phyloP scores from a whole-genome alignment of 30 jellyfish, hydroid and myxozoan species.

The Mastigias papua region DNA sequence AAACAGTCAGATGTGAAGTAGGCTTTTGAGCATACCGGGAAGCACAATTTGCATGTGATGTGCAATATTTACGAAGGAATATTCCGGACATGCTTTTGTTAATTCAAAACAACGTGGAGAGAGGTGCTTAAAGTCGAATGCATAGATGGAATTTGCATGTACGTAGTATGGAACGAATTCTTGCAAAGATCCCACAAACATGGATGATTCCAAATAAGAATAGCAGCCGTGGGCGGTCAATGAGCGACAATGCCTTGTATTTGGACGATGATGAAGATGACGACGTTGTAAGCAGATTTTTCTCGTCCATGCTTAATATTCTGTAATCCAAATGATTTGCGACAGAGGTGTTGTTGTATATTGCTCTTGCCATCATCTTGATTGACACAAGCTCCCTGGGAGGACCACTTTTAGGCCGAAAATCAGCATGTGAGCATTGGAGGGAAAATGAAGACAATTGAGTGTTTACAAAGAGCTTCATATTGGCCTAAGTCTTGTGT shows the following conservation, averaged over 20 bases:
- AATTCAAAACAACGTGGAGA: not conserved
- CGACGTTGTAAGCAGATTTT: slow-evolving; percentile 33
- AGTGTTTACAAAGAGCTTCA: too few species aligned
- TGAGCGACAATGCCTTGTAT: slow-evolving; percentile 36
- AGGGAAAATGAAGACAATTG: not conserved
- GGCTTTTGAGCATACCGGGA: too few species aligned
- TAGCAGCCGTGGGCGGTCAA: slow-evolving; percentile 37
- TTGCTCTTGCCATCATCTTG: not conserved
- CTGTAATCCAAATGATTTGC: not conserved
- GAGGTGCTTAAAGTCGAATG: not conserved
- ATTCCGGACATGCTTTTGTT: not conserved
- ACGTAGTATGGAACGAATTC: slow-evolving; percentile 36
- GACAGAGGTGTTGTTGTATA: not conserved
- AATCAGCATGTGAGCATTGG: not conserved
- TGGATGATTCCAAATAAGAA: slow-evolving; percentile 30
- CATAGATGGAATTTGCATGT: not conserved
- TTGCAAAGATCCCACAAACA: slow-evolving; percentile 31
- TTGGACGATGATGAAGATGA: slow-evolving; percentile 33
- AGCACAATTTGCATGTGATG: not conserved
- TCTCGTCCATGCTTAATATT: not conserved
- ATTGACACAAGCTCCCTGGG: not conserved
- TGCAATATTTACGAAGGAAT: not conserved
- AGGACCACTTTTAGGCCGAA: not conserved
- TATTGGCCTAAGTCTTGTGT: too few species aligned
- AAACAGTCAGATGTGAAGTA: too few species aligned